Conservation (phyloP, 2,797 vertebrate species). For the Loris lydekkerianus region DNA sequence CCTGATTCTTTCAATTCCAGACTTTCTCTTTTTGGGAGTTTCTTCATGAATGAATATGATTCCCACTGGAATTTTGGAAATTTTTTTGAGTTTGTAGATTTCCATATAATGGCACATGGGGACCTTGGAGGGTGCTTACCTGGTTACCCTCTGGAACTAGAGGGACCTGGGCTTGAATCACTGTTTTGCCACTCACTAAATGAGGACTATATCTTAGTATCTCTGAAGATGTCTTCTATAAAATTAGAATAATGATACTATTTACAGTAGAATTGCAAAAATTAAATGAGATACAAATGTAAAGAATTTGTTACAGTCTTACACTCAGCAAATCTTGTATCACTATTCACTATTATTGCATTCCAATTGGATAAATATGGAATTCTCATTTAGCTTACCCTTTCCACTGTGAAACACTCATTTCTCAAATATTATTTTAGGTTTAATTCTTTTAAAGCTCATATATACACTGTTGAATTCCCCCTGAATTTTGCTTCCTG, state of each 20-base stretch:
- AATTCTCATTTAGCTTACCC: neutral
- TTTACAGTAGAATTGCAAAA: constrained; percentile 28
- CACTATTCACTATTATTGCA: neutral
- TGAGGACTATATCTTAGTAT: neutral
- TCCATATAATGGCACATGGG: neutral
- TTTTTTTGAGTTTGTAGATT: neutral
- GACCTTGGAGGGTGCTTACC: neutral
- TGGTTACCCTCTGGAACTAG: neutral
- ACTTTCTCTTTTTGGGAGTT: constrained; percentile 19
- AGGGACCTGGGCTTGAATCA: neutral
- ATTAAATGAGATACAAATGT: neutral
- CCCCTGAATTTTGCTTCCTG: constrained; percentile 80
- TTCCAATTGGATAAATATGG: neutral
- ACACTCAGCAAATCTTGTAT: neutral
- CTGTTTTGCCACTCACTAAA: neutral
- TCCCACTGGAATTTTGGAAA: constrained; percentile 18
- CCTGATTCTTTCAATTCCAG: neutral
- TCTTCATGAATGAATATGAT: neutral
- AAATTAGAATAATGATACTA: neutral
- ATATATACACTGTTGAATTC: constrained; percentile 70
- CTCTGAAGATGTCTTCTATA: neutral
- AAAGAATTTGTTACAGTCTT: neutral
- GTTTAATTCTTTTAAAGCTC: constrained; percentile 21
- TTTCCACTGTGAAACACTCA: neutral
- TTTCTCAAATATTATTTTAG: constrained; percentile 53